Base-by-base conservation (phyloP, 2,113 vertebrate genomes). In the Psephotus haematonotus region DNA sequence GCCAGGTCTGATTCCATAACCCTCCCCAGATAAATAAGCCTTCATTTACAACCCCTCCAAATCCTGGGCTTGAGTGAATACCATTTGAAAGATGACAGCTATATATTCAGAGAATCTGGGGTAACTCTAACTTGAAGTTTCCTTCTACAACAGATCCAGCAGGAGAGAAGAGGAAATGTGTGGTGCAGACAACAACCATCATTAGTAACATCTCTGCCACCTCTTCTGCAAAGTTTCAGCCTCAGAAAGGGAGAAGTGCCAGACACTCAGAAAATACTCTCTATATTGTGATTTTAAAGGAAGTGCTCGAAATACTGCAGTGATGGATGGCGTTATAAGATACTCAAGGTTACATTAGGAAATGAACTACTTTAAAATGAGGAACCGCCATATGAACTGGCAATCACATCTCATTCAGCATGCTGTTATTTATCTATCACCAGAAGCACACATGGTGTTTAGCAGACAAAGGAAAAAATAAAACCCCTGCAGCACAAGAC, bases 341-440 rank as follows among this genome's bases (percentile, higher is more conserved):
- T 39, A 52, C 5, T 6, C 18, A 65, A 35, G 47, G 35, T 74
- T 64, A 70, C 5, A 18, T 28, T 47, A 47, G n/a, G 55, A 88
- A 94, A 90, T 29, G 0, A 92, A 82, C 43, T 79, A 47, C 35
- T 95, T 83, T 29, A 65, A 88, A 71, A 76, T 52, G 55, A 67
- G 64, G 79, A 88, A 44, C 9, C 1, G 8, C 74, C n/a, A 27
- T 18, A 41, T 41, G 77, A 93, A 94, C 27, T 69, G 76, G 46
- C 74, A 94, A 69, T 81, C 46, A 47, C 39, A 22, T 83, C 60
- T 82, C 83, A 44, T 65, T 90, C 90, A 76, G 69, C 44, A 10
- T 55, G 35, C 69, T 86, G 69, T 76, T 93, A 83, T 90, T 94
- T 96, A 86, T 93, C 79, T 82, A 43, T 49, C 86, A 92, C 65